Percentiles rank a stretch among this genome's conserved stretches.
These are phyloP conservation scores for Pygoscelis antarcticus DNA, from an alignment of 2,113 vertebrate species.

Conservation along the genomic window DNA sequence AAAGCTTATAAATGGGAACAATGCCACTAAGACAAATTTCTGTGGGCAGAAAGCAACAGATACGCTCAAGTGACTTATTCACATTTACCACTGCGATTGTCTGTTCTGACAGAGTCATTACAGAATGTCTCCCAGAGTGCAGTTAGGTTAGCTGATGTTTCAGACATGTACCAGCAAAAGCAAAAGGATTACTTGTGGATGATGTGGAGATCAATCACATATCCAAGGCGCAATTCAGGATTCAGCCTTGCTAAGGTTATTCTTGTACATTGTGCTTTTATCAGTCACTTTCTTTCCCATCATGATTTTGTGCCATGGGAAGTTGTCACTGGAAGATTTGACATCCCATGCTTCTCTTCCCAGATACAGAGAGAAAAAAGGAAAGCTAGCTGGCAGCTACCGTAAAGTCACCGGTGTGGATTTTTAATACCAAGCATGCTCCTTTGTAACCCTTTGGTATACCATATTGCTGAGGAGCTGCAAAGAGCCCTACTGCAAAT, in stretches of 20 bases:
- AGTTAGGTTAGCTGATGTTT: neutral
- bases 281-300: neutral
- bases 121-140: neutral
- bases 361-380: neutral
- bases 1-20: constrained; percentile 34
- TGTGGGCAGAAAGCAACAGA: constrained; percentile 17
- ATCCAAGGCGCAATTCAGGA: neutral
- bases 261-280: neutral
- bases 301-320: neutral
- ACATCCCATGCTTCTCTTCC: neutral
- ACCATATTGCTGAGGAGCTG: neutral
- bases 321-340: neutral
- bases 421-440: neutral
- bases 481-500: neutral
- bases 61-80: neutral
- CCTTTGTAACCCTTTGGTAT: neutral
- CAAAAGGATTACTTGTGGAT: neutral
- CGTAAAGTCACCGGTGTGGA: neutral
- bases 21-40: constrained; percentile 11
- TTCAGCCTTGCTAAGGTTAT: neutral
- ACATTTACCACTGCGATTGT: neutral
- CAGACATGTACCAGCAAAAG: constrained; percentile 25
- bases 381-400: neutral
- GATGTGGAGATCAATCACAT: neutral
- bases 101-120: neutral